These are phyloP conservation scores for Austrolebias charrua DNA, from an alignment of 2,797 vertebrate species.

Conservation along the genomic window DNA sequence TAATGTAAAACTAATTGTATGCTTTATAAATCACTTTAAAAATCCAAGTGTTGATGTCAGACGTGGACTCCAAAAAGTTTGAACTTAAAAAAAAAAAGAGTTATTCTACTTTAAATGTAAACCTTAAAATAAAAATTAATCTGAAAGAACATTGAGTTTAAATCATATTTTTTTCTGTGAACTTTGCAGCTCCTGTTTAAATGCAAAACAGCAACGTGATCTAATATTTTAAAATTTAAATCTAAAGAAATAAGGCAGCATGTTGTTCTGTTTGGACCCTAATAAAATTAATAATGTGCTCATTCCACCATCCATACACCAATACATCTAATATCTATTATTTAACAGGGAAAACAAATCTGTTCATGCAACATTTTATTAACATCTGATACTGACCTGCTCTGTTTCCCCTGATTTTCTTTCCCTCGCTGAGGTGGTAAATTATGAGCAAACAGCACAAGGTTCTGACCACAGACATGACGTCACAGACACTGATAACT, in stretches of 20 bases:
- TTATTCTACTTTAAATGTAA: neutral
- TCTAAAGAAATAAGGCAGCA: too few species aligned
- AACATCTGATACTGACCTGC: constrained; percentile 63
- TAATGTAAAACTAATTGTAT: neutral
- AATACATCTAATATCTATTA: too few species aligned
- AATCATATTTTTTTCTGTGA: too few species aligned
- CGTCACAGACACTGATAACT: constrained; percentile 13
- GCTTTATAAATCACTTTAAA: neutral
- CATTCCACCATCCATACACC: too few species aligned
- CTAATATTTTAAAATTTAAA: too few species aligned
- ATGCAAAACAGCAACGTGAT: too few species aligned
- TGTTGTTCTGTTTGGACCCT: too few species aligned
- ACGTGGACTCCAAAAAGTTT: too few species aligned
- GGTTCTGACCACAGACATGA: constrained; percentile 66
- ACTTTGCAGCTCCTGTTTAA: too few species aligned
- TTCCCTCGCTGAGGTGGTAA: constrained; percentile 63
- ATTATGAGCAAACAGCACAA: constrained; percentile 68
- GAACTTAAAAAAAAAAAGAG: too few species aligned
- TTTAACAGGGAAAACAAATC: neutral
- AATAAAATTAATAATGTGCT: too few species aligned
- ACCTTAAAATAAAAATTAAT: neutral
- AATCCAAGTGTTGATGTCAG: neutral
- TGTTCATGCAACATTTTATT: neutral
- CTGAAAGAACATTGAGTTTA: too few species aligned
- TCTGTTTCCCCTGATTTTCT: constrained; percentile 57